A percentile compares a stretch with the other conserved stretches of the same genome.
These are phyloP conservation scores for Tenodera sinensis DNA, from an alignment of 2,888 invertebrate genomes.

Conservation along the genomic window DNA sequence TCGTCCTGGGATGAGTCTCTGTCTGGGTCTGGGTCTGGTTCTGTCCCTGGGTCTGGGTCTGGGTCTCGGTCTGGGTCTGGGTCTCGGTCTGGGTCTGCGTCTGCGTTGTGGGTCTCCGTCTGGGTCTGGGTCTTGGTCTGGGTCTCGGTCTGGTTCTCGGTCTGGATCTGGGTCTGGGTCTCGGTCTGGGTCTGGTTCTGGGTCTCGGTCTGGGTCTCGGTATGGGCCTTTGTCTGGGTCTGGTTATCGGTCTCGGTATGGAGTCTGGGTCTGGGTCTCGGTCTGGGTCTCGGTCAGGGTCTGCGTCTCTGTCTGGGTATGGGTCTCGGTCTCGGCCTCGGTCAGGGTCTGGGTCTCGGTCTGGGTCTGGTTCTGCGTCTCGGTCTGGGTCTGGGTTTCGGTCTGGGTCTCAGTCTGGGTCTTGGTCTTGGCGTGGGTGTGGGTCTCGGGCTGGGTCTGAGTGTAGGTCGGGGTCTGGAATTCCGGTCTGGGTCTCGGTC, in stretches of 20 bases:
- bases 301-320: neutral
- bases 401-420: too few relatives aligned
- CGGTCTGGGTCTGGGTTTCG: too few relatives aligned
- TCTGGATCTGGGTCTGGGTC: too few relatives aligned
- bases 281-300: neutral
- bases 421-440: neutral
- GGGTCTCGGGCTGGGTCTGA: conserved; percentile 31
- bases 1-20: neutral
- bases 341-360: too few relatives aligned
- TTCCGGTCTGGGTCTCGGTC: neutral
- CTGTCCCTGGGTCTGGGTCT: neutral
- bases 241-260: too few relatives aligned
- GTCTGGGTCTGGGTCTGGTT: neutral
- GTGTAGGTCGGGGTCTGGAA: conserved; percentile 29
- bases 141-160: too few relatives aligned
- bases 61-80: neutral
- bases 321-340: neutral
- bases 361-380: too few relatives aligned
- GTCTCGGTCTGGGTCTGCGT: neutral
- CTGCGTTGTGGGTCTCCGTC: neutral
- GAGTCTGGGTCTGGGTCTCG: neutral
- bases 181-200: too few relatives aligned
- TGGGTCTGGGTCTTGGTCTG: too few relatives aligned
- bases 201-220: neutral
- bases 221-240: neutral